These are phyloP conservation scores for Philhelius pedissequus DNA, from an alignment of 2,888 invertebrate species.

Conservation along the genomic window DNA sequence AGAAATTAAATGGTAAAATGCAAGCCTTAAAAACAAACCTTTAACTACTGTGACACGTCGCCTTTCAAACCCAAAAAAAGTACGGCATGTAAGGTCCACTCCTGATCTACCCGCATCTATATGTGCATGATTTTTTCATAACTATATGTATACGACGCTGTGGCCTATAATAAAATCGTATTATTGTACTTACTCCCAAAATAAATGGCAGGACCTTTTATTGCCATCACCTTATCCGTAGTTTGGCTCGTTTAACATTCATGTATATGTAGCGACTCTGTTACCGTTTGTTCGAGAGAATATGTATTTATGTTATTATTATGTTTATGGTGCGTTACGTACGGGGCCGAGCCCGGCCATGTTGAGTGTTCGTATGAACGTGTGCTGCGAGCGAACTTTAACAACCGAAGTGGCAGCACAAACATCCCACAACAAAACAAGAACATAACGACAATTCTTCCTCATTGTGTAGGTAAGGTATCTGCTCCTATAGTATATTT, in stretches of 20 bases:
- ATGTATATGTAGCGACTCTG: constrained; percentile 40
- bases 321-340: constrained; percentile 65
- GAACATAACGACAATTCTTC: constrained; percentile 36
- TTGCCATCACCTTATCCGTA: constrained; percentile 67
- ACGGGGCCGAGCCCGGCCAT: too few species aligned
- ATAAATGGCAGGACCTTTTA: constrained; percentile 68
- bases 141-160: constrained; percentile 2
- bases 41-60: too few species aligned
- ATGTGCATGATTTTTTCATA: background rate
- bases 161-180: constrained; percentile 65
- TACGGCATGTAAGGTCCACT: background rate
- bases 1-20: too few species aligned
- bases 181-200: constrained; percentile 66
- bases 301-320: constrained; percentile 19
- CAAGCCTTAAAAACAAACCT: too few species aligned
- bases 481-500: too few species aligned
- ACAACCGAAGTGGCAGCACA: constrained; percentile 55
- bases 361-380: constrained; percentile 14
- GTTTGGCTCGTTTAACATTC: constrained; percentile 64
- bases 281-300: background rate
- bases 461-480: background rate
- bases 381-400: constrained; percentile 37
- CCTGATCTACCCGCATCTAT: background rate
- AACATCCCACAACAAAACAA: constrained; percentile 58
- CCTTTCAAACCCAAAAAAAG: background rate